Conservation (phyloP, 2,888 invertebrate species). For the Zootermopsis nevadensis region DNA sequence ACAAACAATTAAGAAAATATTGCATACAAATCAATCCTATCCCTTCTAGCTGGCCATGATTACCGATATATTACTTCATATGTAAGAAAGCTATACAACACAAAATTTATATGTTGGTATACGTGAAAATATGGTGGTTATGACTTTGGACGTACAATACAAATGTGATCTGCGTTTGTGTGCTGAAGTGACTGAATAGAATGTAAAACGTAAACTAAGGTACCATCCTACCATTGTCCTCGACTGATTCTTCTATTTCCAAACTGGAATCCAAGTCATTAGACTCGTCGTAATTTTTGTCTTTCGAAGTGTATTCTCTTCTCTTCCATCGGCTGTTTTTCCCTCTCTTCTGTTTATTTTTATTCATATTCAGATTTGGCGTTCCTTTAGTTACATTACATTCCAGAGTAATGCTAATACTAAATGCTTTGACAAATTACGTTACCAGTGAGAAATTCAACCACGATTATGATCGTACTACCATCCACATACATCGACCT, state of each 20-base stretch:
- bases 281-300: neutral
- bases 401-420: no score
- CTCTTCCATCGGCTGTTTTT: neutral
- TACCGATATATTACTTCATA: no score
- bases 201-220: neutral
- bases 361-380: neutral
- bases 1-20: no score
- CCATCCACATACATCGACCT: no score
- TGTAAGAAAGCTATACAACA: no score
- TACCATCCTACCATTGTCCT: neutral
- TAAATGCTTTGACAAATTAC: no score
- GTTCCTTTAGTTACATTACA: no score
- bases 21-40: no score
- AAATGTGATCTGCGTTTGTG: neutral
- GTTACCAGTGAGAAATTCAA: no score
- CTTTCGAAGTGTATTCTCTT: neutral
- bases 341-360: neutral
- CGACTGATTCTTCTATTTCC: neutral
- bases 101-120: neutral
- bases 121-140: neutral
- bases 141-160: neutral
- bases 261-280: neutral
- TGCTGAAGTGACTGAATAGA: neutral
- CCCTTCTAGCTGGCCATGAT: no score
- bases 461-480: no score